phyloP scores from a whole-genome alignment of 2,113 vertebrate species.

The Arizona elegans region DNA sequence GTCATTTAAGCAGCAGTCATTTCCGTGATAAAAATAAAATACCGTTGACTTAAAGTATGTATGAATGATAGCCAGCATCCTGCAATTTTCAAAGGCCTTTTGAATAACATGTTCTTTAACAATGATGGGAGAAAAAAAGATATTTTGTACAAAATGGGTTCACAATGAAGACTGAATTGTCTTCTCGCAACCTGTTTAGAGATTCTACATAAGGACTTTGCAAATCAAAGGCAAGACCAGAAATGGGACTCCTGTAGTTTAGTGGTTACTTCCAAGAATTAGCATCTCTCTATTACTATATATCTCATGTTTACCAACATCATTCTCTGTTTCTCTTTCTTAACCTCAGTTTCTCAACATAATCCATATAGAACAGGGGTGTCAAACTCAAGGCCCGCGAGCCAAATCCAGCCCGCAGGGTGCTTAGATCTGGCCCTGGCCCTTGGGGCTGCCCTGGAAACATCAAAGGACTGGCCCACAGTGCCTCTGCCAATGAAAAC shows the following conservation, averaged over 20 bases:
- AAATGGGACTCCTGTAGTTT: neutral
- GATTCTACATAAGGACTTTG: neutral
- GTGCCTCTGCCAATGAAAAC: too few species aligned
- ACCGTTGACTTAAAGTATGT: neutral
- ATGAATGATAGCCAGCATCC: neutral
- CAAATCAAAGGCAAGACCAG: neutral
- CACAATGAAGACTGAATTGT: neutral
- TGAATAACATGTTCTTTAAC: neutral
- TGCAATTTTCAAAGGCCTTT: neutral
- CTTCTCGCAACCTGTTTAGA: neutral
- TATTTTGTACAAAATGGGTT: neutral
- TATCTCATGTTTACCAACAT: neutral
- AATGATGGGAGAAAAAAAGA: neutral
- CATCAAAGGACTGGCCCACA: too few species aligned
- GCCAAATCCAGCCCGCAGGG: too few species aligned
- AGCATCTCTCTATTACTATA: neutral
- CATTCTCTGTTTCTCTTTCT: neutral
- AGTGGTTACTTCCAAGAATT: neutral
- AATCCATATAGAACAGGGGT: too few species aligned
- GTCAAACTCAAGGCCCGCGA: too few species aligned
- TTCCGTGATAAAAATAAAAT: neutral
- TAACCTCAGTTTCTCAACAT: neutral
- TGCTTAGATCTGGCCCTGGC: too few species aligned
- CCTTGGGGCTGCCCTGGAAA: too few species aligned
- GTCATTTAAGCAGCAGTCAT: neutral